A percentile compares a stretch with the other conserved stretches of the same genome.
Conservation (phyloP, 2,113 vertebrate genomes). For the Ramphastos sulfuratus region DNA sequence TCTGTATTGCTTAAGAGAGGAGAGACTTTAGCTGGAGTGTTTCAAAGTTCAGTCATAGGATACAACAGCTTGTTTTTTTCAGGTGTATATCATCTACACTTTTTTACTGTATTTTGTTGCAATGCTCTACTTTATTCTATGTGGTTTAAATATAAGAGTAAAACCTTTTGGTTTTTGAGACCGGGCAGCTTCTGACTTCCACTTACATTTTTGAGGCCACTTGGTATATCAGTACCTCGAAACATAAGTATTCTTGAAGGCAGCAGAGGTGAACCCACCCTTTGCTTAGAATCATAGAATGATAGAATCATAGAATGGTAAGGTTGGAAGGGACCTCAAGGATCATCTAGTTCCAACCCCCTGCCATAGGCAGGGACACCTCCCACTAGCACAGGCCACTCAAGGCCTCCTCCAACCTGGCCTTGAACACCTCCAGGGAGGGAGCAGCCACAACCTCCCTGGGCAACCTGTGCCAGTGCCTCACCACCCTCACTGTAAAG, state of each 20-base stretch:
- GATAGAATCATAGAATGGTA: too few species aligned
- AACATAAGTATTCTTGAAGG: conserved; percentile 28
- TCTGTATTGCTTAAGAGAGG: neutral
- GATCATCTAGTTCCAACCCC: too few species aligned
- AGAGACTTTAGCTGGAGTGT: neutral
- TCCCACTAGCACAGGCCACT: too few species aligned
- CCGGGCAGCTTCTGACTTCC: conserved; percentile 2
- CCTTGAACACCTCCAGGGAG: too few species aligned
- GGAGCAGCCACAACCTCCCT: too few species aligned
- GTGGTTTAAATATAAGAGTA: conserved; percentile 28
- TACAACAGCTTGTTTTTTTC: conserved; percentile 21
- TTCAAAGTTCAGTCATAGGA: conserved; percentile 10
- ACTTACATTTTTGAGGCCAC: neutral
- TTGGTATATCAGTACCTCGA: neutral
- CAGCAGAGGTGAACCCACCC: conserved; percentile 3
- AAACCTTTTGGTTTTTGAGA: conserved; percentile 21
- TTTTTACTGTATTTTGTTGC: conserved; percentile 50
- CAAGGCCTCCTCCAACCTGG: too few species aligned
- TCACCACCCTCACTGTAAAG: too few species aligned
- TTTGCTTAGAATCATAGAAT: neutral
- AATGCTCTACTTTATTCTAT: conserved; percentile 17
- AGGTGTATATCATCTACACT: neutral
- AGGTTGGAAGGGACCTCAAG: too few species aligned
- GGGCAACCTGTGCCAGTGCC: too few species aligned
- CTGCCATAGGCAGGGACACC: too few species aligned